Base-by-base conservation (phyloP, 2,888 invertebrate genomes). In the Megalurothrips usitatus region DNA sequence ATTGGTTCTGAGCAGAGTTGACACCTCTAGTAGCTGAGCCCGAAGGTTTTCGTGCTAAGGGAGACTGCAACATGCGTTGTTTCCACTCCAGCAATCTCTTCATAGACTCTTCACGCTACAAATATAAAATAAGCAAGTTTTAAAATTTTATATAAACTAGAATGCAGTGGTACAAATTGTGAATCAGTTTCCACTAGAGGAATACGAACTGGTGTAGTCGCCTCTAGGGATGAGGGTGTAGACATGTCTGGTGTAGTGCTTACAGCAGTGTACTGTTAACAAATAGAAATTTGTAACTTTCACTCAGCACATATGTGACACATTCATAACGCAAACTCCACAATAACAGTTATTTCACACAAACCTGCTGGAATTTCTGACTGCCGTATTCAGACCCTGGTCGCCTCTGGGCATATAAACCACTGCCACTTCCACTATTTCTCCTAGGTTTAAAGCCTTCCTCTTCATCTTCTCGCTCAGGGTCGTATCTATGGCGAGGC, bases 71-170 rank as follows among this genome's bases (percentile, higher is more conserved):
- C 96, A 96, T 96, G 84, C 96, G 90, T 88, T 96, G 96, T 87
- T 96, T 96, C 96, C 96, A 96, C 88, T 96, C 96, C 79, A 96
- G 88, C 82, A 96, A 88, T 43, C 96, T 91, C 87, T 95, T 96
- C 95, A 96, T 96, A 14, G 96, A 96, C 87, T 96, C 96, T 88
- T 96, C 96, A 48, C 95, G 91, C 94, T 94, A 87, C 80, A 87
- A 84, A 82, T 78, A 83, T 82, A 79, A 81, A 79, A 83, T 78
- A 81, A 43, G 79, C 68, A 26, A 17, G 79, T 52, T 75, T 75
- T 12, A 10, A 75, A 75, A 75, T 26, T 58, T 14, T 0, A 17
- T 58, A 14, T n/a, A 14, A 58, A 52, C 2, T 14, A 58, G 14
- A 14, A 19, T 12, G 58, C 58, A 17, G 19, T 0, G 58, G 19